These are phyloP conservation scores for Heterochromis multidens DNA, from an alignment of 2,113 vertebrate species.

Conservation along the genomic window DNA sequence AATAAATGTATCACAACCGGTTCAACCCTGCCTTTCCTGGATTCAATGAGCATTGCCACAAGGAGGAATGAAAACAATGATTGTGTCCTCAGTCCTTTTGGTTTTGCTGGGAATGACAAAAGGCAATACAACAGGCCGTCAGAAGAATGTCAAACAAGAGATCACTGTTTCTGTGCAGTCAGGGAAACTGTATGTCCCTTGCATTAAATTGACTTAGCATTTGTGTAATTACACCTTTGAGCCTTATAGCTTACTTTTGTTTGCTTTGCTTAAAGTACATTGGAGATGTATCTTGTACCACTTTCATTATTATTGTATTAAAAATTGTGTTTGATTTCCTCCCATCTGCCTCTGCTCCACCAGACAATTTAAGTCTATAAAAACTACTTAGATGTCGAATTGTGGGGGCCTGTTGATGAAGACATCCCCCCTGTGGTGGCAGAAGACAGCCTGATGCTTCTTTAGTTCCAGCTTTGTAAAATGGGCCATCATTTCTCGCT, in stretches of 20 bases:
- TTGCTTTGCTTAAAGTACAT: not conserved
- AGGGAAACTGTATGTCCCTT: not conserved
- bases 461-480: slow-evolving; percentile 7
- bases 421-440: slow-evolving; percentile 25
- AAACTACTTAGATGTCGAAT: slow-evolving; percentile 40
- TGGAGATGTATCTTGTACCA: not conserved
- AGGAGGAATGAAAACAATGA: slow-evolving; percentile 54
- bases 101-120: slow-evolving; percentile 30
- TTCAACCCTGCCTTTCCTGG: slow-evolving; percentile 46
- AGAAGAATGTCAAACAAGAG: slow-evolving; percentile 1
- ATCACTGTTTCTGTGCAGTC: not conserved
- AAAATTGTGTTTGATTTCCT: not conserved
- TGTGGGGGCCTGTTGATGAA: slow-evolving; percentile 2
- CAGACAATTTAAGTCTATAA: slow-evolving; percentile 4
- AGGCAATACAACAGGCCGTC: slow-evolving; percentile 25
- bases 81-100: slow-evolving; percentile 35
- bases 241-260: not conserved
- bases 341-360: not conserved
- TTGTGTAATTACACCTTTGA: not conserved
- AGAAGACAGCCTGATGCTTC: slow-evolving; percentile 28
- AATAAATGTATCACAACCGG: slow-evolving; percentile 67
- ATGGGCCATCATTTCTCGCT: slow-evolving; percentile 7
- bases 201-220: not conserved
- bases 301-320: not conserved
- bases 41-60: slow-evolving; percentile 45